Evolutionary conservation across 1,140 invertebrate species (phyloP), one percentile per base, ranked within the genome.

Genomic region (Drosophila burlai): DNA sequence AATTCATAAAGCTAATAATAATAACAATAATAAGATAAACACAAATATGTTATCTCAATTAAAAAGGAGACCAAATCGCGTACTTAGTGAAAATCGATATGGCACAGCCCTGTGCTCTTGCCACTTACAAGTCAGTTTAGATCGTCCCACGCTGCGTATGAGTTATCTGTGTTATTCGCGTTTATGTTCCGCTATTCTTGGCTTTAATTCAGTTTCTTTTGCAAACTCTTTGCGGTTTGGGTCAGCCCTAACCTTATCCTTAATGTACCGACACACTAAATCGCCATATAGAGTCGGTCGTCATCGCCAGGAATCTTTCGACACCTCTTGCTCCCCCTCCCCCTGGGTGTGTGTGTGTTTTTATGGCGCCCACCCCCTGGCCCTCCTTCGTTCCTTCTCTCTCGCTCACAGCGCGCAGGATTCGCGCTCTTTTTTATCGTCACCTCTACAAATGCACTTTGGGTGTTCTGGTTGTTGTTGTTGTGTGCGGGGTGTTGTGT

Each of bases 41-140:
- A 29, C 16, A 21, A 54, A 61, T 62, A 61, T 62, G 9, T 63
- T 42, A 21, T 15, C 58, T 47, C 82, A 85, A 85, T 85, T 85
- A 85, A 69, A 67, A 58, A 38, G 52, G 68, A 57, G 61, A 85
- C 68, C 58, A 67, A 75, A 67, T 85, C 74, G 59, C 62, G 65
- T 80, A 75, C 67, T 71, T 75, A 81, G 81, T 81, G 68, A 89
- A 90, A 89, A 89, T 89, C 84, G 81, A 89, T 87, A 89, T 63
- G 73, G 38, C 61, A 36, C 63, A 80, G 72, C 55, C 59, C 67
- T 83, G 58, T 59, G 47, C 64, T 40, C 54, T 47, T 55, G 36
- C 21, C 71, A 57, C 71, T 59, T 46, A 46, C 68, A 43, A 72
- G 18, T 72, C 69, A 42, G 50, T 42, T 71, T 72, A 31, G 46